Conservation (phyloP, 2,797 vertebrate genomes). For the Mormyrops boulengeri region DNA sequence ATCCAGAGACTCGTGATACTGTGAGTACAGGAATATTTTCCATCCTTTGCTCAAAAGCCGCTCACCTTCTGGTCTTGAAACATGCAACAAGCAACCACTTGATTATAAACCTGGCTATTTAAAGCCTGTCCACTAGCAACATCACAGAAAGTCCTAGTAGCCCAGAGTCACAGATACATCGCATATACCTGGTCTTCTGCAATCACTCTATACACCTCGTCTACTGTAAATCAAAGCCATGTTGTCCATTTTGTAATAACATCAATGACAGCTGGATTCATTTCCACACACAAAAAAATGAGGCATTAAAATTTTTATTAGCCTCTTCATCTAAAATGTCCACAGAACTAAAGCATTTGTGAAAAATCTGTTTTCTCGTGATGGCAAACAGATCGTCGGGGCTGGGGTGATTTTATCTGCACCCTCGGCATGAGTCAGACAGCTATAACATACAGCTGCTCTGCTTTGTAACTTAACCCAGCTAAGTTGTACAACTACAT, state of each 20-base stretch:
- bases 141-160: neutral
- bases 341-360: neutral
- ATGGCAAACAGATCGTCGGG: neutral
- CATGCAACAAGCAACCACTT: neutral
- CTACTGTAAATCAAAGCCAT: neutral
- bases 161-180: neutral
- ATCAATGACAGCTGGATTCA: neutral
- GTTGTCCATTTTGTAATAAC: neutral
- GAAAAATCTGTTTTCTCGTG: neutral
- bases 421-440: neutral
- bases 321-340: neutral
- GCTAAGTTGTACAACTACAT: neutral
- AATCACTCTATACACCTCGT: neutral
- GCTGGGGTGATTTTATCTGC: neutral
- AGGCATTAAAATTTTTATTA: neutral
- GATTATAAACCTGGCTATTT: neutral
- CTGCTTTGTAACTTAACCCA: neutral
- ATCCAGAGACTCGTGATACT: neutral
- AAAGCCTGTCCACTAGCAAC: neutral
- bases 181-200: neutral
- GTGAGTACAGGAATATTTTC: neutral
- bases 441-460: neutral
- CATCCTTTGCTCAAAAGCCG: neutral
- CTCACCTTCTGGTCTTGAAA: neutral
- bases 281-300: neutral